A percentile compares a stretch with the other conserved stretches of the same genome.
Evolutionary conservation across 2,797 vertebrate species (phyloP).

Genomic region (Peromyscus aztecus): DNA sequence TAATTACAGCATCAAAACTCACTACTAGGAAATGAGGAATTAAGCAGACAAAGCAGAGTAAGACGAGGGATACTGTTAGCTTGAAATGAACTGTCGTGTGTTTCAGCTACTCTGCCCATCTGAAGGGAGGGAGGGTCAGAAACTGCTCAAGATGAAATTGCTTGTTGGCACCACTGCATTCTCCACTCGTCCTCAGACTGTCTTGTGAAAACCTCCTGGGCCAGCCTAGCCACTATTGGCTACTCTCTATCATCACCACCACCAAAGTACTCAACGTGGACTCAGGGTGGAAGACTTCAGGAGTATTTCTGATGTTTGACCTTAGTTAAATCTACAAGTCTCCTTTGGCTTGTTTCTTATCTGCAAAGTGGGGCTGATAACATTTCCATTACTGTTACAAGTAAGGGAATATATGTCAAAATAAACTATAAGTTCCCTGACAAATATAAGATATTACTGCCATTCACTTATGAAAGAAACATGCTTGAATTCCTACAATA

Average conservation of each 20-base stretch:
- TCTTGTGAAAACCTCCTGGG: background rate
- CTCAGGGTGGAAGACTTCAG: background rate
- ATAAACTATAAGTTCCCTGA: background rate
- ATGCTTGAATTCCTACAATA: background rate
- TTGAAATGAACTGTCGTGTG: background rate
- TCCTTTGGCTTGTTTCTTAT: slow-evolving; percentile 53
- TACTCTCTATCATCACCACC: background rate
- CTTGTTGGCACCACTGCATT: background rate
- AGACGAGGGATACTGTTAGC: background rate
- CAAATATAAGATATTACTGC: background rate
- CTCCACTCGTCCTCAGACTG: background rate
- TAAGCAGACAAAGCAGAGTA: background rate
- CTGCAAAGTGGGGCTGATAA: background rate
- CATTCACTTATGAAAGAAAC: slow-evolving; percentile 30
- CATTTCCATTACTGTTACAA: slow-evolving; percentile 4
- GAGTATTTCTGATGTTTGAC: background rate
- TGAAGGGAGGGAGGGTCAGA: background rate
- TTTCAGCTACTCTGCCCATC: background rate
- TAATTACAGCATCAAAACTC: background rate
- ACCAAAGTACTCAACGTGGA: background rate
- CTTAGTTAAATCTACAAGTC: background rate
- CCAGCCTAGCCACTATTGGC: background rate
- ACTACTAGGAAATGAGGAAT: background rate
- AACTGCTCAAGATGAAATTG: background rate
- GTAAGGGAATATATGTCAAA: background rate